Evolutionary conservation across 2,797 vertebrate species (phyloP), one percentile per base, ranked within the genome.

Genomic region (Anabacerthia variegaticeps): DNA sequence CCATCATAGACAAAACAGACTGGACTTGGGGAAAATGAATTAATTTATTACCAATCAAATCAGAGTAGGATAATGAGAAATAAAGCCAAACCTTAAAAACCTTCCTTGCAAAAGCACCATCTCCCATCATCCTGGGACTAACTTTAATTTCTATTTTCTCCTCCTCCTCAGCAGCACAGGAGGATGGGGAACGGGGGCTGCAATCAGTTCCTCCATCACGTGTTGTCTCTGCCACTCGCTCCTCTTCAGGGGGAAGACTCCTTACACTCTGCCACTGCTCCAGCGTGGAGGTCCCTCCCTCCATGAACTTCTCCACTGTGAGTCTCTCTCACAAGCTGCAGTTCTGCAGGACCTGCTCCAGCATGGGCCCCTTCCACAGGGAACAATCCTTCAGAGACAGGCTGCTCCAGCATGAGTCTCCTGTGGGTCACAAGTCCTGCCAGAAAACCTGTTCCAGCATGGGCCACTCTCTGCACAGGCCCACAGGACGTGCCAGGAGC

Each of bases 381-480:
- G 17, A 19, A 28, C 27, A 63, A 11, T 34, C 24, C 36, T 30
- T 63, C 43, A 58, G 49, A 20, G 34, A 6, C 20, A 37, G 24
- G 41, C 20, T n/a, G 14, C n/a, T 28, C 20, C 27, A 6, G 2
- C 6, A 7, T 22, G n/a, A 51, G 19, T 14, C 4, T 4, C 10
- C 13, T 6, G 4, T 3, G 13, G 55, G 43, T 36, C 32, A 43
- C 4, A 8, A 22, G 55, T 30, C 49, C 49, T 56, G 6, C 49
- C 32, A 55, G 32, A 27, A 49, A 56, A 49, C 10, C 72, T 51
- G 9, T 9, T 51, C 49, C 37, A 18, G 18, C 0, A 0, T 51
- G 27, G 0, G 1, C 16, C 44, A 12, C n/a, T 52, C 36, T 56
- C 43, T 49, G 56, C 22, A 5, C 6, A 19, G 49, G 3, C 3